A percentile compares a stretch with the other conserved stretches of the same genome.
These are phyloP conservation scores for Columbina picui DNA, from an alignment of 2,113 vertebrate genomes.

Conservation along the genomic window DNA sequence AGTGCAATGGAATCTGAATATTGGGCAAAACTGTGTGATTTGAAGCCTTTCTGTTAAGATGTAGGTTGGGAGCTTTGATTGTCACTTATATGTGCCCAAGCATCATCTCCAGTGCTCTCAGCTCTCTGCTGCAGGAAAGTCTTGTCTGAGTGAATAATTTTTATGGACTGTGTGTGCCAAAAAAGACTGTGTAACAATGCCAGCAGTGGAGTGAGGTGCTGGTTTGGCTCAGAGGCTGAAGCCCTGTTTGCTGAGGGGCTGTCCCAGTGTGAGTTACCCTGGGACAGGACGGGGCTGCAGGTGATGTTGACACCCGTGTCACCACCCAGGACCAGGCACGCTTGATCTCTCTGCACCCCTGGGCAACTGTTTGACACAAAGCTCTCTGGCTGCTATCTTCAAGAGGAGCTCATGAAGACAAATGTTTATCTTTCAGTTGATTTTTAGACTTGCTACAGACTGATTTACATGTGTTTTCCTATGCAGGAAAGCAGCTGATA, in stretches of 20 bases:
- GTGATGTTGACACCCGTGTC: not conserved
- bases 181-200: not conserved
- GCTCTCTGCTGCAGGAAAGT: not conserved
- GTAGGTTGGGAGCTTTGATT: not conserved
- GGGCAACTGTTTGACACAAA: not conserved
- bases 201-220: fast-evolving
- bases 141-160: not conserved
- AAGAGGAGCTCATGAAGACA: not conserved
- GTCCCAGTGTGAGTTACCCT: fast-evolving
- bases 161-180: not conserved
- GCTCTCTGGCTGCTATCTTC: not conserved
- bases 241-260: not conserved
- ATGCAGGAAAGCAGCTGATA: fast-evolving
- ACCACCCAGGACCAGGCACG: fast-evolving
- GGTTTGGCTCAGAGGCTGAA: not conserved
- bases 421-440: not conserved
- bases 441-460: not conserved
- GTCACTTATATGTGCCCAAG: fast-evolving
- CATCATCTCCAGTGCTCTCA: fast-evolving
- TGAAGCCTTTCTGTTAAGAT: not conserved
- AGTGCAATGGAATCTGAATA: not conserved
- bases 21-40: not conserved
- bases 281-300: not conserved
- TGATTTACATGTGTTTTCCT: not conserved
- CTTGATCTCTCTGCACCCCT: not conserved